phyloP scores from a whole-genome alignment of 2,113 vertebrate species.

The Salvelinus fontinalis region DNA sequence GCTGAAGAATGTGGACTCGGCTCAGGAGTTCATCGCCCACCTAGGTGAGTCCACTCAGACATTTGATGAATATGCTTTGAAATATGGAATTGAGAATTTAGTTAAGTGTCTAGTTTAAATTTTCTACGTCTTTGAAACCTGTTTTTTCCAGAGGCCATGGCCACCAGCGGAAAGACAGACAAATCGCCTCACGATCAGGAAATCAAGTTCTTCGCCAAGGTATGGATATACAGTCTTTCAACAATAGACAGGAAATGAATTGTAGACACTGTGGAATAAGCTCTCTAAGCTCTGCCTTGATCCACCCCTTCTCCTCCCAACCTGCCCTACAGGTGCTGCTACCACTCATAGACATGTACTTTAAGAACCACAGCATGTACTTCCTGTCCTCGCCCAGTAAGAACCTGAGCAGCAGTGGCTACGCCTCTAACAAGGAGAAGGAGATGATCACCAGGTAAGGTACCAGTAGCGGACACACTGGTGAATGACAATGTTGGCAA shows the following conservation, averaged over 20 bases:
- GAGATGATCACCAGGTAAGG: slow-evolving; percentile 95
- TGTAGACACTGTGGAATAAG: background rate
- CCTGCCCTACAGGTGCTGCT: slow-evolving; percentile 81
- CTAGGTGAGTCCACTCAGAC: slow-evolving; percentile 79
- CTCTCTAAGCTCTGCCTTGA: background rate
- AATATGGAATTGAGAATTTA: too few species aligned
- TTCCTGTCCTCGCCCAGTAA: slow-evolving; percentile 92
- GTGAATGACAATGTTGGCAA: background rate
- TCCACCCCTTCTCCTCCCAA: background rate
- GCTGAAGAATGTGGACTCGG: slow-evolving; percentile 90
- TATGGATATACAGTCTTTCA: slow-evolving; percentile 54
- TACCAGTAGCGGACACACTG: background rate
- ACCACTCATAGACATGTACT: slow-evolving; percentile 91
- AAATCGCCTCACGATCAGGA: slow-evolving; percentile 97
- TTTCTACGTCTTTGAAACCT: too few species aligned
- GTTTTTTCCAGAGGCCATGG: slow-evolving; percentile 86
- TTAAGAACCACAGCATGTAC: slow-evolving; percentile 94
- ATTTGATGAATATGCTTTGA: too few species aligned
- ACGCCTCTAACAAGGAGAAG: slow-evolving; percentile 96
- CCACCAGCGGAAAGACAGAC: slow-evolving; percentile 92
- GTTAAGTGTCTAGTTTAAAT: too few species aligned
- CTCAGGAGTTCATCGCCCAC: slow-evolving; percentile 98
- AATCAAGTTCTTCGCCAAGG: slow-evolving; percentile 99
- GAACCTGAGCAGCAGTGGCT: slow-evolving; percentile 90
- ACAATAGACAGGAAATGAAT: too few species aligned